Evolutionary conservation across 2,113 vertebrate genomes (phyloP).

Genomic region (Gymnocephalus cernua): DNA sequence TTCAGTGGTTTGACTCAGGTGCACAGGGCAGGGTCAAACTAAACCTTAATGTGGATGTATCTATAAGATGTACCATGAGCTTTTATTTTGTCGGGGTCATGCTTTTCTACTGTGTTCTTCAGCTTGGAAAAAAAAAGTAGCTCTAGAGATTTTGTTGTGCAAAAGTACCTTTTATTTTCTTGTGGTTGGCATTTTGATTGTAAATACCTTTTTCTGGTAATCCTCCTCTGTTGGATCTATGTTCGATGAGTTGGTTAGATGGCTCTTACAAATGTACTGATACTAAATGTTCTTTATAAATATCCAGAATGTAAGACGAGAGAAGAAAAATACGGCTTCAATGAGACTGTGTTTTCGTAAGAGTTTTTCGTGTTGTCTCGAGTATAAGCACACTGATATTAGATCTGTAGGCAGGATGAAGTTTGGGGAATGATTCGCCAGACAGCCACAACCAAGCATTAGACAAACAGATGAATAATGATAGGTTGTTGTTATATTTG

Average conservation of each 20-base stretch:
- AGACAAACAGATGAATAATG: neutral
- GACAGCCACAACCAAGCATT: constrained; percentile 21
- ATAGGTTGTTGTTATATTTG: neutral
- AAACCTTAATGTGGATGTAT: constrained; percentile 68
- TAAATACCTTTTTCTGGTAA: constrained; percentile 71
- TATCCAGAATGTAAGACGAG: constrained; percentile 76
- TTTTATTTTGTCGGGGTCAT: constrained; percentile 63
- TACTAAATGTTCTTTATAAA: constrained; percentile 78
- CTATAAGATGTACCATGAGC: constrained; percentile 49
- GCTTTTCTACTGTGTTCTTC: constrained; percentile 71
- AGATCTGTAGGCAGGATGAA: constrained; percentile 47
- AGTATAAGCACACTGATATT: constrained; percentile 74
- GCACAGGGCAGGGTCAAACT: constrained; percentile 67
- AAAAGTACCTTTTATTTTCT: constrained; percentile 66
- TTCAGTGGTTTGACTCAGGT: constrained; percentile 65
- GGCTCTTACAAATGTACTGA: constrained; percentile 70
- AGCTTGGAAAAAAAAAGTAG: constrained; percentile 55
- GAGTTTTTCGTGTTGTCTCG: constrained; percentile 74
- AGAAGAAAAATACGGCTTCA: constrained; percentile 53
- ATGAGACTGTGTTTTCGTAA: constrained; percentile 76
- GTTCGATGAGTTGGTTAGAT: constrained; percentile 68
- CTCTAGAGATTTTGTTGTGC: constrained; percentile 74
- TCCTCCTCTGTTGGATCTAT: constrained; percentile 59
- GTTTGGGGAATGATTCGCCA: constrained; percentile 37
- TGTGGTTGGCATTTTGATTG: constrained; percentile 76